Conservation (phyloP, 2,797 vertebrate genomes). For the Tapera naevia region DNA sequence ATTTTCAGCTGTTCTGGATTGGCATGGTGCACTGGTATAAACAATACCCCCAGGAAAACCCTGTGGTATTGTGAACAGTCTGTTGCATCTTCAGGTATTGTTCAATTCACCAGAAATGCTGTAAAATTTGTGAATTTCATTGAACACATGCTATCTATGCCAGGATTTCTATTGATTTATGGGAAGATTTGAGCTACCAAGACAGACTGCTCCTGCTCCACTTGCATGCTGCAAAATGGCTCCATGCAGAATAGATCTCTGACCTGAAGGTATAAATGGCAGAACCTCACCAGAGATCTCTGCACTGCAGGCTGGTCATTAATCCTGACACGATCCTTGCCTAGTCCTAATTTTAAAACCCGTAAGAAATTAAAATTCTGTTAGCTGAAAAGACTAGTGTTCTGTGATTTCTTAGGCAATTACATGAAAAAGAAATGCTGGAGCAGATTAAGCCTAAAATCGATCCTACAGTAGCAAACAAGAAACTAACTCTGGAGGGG, state of each 20-base stretch:
- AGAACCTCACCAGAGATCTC: neutral
- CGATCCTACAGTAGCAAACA: neutral
- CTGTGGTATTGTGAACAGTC: neutral
- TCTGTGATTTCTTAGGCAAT: neutral
- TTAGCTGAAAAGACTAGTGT: neutral
- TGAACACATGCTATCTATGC: neutral
- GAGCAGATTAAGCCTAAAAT: neutral
- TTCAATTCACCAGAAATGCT: neutral
- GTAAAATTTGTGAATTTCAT: neutral
- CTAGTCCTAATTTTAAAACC: neutral
- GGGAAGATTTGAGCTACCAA: neutral
- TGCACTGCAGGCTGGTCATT: neutral
- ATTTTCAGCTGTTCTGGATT: neutral
- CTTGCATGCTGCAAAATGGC: neutral
- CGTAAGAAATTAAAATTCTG: neutral
- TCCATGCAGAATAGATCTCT: neutral
- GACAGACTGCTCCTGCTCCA: neutral
- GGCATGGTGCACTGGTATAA: neutral
- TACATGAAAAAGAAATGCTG: neutral
- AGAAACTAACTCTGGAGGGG: neutral
- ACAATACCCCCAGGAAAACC: neutral
- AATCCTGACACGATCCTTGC: neutral
- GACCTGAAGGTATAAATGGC: neutral
- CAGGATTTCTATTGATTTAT: neutral
- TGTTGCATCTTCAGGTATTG: neutral